Evolutionary conservation across 2,113 vertebrate species (phyloP).

Genomic region (Poicephalus meyeri): DNA sequence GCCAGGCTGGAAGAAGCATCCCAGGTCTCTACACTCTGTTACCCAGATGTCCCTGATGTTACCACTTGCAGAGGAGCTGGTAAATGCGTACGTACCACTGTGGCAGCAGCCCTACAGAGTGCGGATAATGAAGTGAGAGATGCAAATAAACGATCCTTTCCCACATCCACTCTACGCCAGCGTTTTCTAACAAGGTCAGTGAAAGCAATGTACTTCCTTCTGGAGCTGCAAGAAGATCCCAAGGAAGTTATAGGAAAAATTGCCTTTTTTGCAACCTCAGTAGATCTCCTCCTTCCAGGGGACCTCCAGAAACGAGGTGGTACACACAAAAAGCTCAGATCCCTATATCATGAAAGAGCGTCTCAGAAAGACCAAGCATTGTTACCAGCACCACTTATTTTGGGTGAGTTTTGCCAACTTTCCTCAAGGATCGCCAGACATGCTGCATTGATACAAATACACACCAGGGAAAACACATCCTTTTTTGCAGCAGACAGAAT

Average conservation of each 20-base stretch:
- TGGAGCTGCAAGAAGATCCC: background rate
- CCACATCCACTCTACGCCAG: background rate
- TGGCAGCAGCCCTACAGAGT: accelerated
- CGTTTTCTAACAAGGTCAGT: background rate
- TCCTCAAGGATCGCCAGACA: background rate
- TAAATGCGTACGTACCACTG: no score
- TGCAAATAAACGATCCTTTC: background rate
- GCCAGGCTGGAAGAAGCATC: background rate
- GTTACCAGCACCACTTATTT: background rate
- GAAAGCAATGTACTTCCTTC: background rate
- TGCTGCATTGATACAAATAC: accelerated
- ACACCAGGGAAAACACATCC: background rate
- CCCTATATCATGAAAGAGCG: background rate
- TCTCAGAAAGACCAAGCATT: background rate
- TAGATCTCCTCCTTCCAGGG: background rate
- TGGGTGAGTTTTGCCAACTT: background rate
- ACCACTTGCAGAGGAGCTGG: background rate
- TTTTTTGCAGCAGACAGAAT: background rate
- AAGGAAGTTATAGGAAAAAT: background rate
- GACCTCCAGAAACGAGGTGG: background rate
- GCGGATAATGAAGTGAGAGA: background rate
- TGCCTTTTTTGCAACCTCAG: background rate
- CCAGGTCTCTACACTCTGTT: background rate
- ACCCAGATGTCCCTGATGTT: background rate
- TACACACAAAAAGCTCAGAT: background rate